Evolutionary conservation across 2,888 invertebrate genomes (phyloP).

Genomic region (Drosophila vallismaia): DNA sequence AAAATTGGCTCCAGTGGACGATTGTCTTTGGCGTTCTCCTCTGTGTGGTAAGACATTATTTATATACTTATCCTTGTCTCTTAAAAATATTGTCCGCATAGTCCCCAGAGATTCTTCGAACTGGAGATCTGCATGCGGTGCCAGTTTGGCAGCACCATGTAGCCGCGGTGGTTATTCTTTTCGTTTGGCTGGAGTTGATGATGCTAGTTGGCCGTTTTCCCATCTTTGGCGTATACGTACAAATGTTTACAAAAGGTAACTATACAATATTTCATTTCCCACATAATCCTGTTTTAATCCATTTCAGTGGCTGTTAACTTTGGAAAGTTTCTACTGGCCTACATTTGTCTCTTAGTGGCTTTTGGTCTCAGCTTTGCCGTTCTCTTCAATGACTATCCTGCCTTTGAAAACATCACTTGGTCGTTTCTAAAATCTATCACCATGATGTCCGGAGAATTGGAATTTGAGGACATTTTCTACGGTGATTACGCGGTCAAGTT

Average conservation of each 20-base stretch:
- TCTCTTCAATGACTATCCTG: constrained; percentile 90
- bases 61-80: too few relatives aligned
- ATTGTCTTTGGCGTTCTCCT: constrained; percentile 90
- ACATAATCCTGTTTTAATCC: background rate
- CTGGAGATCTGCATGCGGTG: constrained; percentile 76
- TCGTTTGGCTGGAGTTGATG: constrained; percentile 93
- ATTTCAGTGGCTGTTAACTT: constrained; percentile 90
- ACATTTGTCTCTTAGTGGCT: constrained; percentile 91
- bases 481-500: constrained; percentile 86
- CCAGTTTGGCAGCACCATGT: constrained; percentile 91
- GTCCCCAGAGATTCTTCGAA: constrained; percentile 81
- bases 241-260: constrained; percentile 92
- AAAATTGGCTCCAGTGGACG: constrained; percentile 92
- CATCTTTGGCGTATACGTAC: constrained; percentile 93
- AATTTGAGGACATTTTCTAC: constrained; percentile 93
- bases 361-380: constrained; percentile 93
- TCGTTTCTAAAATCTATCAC: constrained; percentile 90
- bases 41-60: constrained; percentile 85
- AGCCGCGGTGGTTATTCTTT: constrained; percentile 90
- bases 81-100: constrained; percentile 27
- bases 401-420: constrained; percentile 87
- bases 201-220: constrained; percentile 94
- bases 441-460: constrained; percentile 95
- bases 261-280: background rate
- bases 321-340: constrained; percentile 91